Conservation (phyloP, 2,113 vertebrate species). For the Serinus canaria region DNA sequence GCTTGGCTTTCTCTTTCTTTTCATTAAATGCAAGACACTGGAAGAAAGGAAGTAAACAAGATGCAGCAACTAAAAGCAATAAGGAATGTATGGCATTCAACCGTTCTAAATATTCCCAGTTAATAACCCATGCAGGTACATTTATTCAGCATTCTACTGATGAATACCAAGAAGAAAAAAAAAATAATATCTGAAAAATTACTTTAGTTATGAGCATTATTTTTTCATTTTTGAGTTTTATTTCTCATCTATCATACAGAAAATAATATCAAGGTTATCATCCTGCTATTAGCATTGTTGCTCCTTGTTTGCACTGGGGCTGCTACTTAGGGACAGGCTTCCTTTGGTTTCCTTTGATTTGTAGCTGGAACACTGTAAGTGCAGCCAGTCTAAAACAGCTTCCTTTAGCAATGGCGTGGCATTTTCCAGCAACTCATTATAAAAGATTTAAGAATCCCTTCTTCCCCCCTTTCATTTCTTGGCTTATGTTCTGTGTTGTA, state of each 20-base stretch:
- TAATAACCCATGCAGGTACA: neutral
- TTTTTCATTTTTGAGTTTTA: neutral
- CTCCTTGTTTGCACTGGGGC: neutral
- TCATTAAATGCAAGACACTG: neutral
- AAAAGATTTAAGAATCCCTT: neutral
- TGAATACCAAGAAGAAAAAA: neutral
- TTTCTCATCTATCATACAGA: neutral
- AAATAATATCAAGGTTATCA: neutral
- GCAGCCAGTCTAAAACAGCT: neutral
- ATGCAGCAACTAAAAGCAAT: neutral
- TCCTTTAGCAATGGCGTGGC: neutral
- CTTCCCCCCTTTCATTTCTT: neutral
- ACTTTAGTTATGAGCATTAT: neutral
- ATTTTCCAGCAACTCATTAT: neutral
- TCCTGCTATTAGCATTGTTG: neutral
- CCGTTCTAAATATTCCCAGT: neutral
- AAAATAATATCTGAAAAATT: neutral
- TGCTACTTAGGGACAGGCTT: neutral
- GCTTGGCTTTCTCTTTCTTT: neutral
- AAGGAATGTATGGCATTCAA: neutral
- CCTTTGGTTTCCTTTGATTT: neutral
- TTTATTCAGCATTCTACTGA: neutral
- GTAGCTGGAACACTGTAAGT: neutral
- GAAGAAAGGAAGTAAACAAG: constrained; percentile 15
- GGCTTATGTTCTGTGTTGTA: neutral